A percentile compares a stretch with the other conserved stretches of the same genome.
phyloP scores from a whole-genome alignment of 2,113 vertebrate species.

The Lepus timidus region DNA sequence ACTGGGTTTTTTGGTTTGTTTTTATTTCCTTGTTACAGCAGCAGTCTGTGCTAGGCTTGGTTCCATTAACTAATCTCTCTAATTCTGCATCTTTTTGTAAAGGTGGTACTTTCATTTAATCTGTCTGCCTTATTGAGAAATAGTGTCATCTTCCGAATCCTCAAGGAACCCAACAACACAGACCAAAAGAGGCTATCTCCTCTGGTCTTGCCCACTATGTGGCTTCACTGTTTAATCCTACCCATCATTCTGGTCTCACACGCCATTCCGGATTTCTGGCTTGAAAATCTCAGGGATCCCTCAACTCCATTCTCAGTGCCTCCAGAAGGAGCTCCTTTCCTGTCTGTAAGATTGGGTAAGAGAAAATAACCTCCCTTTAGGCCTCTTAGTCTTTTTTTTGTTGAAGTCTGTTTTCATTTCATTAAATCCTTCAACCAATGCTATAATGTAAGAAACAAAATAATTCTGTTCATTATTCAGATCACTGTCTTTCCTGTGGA shows the following conservation, averaged over 20 bases:
- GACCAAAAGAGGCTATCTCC: neutral
- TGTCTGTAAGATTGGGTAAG: neutral
- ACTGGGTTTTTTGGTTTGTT: neutral
- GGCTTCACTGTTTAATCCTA: neutral
- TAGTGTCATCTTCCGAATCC: neutral
- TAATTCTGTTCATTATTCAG: slow-evolving; percentile 2
- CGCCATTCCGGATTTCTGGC: neutral
- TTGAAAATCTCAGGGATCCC: neutral
- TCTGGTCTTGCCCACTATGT: neutral
- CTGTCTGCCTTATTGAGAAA: neutral
- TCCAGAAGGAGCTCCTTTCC: neutral
- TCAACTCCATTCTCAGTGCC: neutral
- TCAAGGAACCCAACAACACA: neutral
- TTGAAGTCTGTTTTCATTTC: neutral
- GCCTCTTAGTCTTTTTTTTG: neutral
- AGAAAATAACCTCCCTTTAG: slow-evolving; percentile 37
- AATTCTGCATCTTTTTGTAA: slow-evolving; percentile 31
- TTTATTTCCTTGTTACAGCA: neutral
- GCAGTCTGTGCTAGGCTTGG: neutral
- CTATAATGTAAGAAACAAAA: neutral
- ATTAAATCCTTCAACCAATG: neutral
- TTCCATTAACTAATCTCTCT: neutral
- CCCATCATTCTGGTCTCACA: neutral
- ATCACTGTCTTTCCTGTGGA: slow-evolving; percentile 13
- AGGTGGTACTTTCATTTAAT: slow-evolving; percentile 24